Percentiles rank a stretch among this genome's conserved stretches.
phyloP scores from a whole-genome alignment of 1,140 invertebrate species.

The Drosophila jambulina region DNA sequence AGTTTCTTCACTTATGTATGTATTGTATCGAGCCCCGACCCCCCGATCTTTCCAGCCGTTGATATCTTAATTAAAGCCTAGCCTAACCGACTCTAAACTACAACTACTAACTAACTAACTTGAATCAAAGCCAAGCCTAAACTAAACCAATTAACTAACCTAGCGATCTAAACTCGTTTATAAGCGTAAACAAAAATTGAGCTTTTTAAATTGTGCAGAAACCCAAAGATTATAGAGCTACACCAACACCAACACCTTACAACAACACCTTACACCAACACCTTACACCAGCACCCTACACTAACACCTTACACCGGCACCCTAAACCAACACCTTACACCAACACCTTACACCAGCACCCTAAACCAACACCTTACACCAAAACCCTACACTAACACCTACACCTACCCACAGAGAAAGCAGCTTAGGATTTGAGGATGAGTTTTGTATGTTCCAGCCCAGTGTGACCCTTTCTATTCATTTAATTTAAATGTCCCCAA shows the following conservation, averaged over 20 bases:
- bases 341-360: no score
- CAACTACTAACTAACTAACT: slow-evolving; percentile 40
- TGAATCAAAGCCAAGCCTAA: slow-evolving; percentile 35
- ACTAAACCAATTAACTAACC: slow-evolving; percentile 61
- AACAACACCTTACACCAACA: slow-evolving; percentile 13
- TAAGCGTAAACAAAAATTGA: slow-evolving; percentile 67
- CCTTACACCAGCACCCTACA: slow-evolving; percentile 16
- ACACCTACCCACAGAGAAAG: slow-evolving; percentile 11
- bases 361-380: no score
- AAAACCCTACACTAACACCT: no score
- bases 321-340: no score
- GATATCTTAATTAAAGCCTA: slow-evolving; percentile 62
- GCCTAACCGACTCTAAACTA: slow-evolving; percentile 45
- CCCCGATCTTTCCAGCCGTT: slow-evolving; percentile 34
- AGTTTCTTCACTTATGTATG: slow-evolving; percentile 22
- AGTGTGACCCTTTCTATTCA: slow-evolving; percentile 8
- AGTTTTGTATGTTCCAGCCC: slow-evolving; percentile 31
- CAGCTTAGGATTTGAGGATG: slow-evolving; percentile 47
- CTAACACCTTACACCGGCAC: neutral
- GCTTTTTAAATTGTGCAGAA: slow-evolving; percentile 78
- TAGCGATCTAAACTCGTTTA: slow-evolving; percentile 69
- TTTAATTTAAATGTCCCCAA: neutral
- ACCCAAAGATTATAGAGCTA: slow-evolving; percentile 28
- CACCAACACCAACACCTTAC: slow-evolving; percentile 26
- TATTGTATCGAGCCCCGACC: slow-evolving; percentile 5